These are phyloP conservation scores for Drosophila macrospina DNA, from an alignment of 2,888 invertebrate genomes.

Conservation along the genomic window DNA sequence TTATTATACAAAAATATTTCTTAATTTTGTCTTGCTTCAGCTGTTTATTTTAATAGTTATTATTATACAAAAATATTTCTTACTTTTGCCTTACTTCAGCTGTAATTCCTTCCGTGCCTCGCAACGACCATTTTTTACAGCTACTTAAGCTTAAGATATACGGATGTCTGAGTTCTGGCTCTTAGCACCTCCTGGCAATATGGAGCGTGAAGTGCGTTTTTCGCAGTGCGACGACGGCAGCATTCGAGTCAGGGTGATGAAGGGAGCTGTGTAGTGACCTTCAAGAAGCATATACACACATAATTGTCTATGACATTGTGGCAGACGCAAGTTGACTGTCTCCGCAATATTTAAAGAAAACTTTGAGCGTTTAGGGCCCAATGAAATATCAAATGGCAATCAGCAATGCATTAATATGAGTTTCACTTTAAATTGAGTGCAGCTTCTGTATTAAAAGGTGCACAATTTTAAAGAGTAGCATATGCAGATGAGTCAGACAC, in stretches of 20 bases:
- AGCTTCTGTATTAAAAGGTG: slow-evolving; percentile 46
- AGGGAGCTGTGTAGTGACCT: not conserved
- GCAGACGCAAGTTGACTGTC: slow-evolving; percentile 32
- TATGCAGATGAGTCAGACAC: slow-evolving; percentile 30
- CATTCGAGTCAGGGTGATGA: not conserved
- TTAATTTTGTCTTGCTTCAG: no score
- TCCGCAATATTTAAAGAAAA: slow-evolving; percentile 19
- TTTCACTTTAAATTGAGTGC: slow-evolving; percentile 67
- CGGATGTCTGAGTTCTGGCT: slow-evolving; percentile 1
- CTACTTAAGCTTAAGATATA: not conserved
- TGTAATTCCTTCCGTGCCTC: no score
- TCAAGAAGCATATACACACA: slow-evolving; percentile 44
- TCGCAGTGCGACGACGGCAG: slow-evolving; percentile 62
- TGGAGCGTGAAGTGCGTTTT: slow-evolving; percentile 83
- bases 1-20: no score
- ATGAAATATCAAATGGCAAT: slow-evolving; percentile 59
- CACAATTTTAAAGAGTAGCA: slow-evolving; percentile 34
- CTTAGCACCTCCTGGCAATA: slow-evolving; percentile 42
- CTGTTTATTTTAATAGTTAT: no score
- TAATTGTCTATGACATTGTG: slow-evolving; percentile 6
- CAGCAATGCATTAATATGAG: slow-evolving; percentile 60
- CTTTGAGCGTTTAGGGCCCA: slow-evolving; percentile 48
- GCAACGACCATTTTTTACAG: no score
- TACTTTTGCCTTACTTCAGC: no score
- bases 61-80: no score